Evolutionary conservation across 1,140 invertebrate species (phyloP), one percentile per base, ranked within the genome.

Genomic region (Neuroterus valhalla): DNA sequence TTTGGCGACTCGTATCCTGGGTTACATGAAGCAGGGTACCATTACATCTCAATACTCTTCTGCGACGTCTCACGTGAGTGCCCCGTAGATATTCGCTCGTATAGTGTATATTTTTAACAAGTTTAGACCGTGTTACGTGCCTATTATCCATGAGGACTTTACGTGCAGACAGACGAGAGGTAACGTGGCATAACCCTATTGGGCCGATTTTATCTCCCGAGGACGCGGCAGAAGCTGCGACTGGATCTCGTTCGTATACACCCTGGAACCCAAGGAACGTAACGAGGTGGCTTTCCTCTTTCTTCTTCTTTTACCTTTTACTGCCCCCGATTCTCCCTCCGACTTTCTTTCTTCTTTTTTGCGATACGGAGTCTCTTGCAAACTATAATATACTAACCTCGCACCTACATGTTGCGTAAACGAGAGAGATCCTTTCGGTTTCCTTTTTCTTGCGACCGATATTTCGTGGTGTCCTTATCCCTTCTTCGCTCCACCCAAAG

Each of bases 261-360:
- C 55, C 26, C 2, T 62, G 55, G 31, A 62, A 62, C 21, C 55
- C 12, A n/a, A 26, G 52, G 23, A 62, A 26, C 52, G 21, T 62
- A 62, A 62, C 55, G 55, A 62, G 55, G 55, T 62, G 55, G 55
- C 23, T 55, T 79, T 73, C 66, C 26, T 68, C 43, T 50, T 52
- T 74, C 70, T 75, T 67, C 45, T 67, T 48, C 55, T 43, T 67
- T 26, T 48, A 2, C 15, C 12, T 21, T 38, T 71, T 70, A 55
- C 62, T 72, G 17, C 70, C 62, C 66, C 31, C 10, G 31, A 38
- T 10, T 8, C 31, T 38, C 10, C 31, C 31, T 38, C 31, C 10
- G 4, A 8, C 31, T 38, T 10, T 15, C 19, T 71, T 78, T 52
- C 46, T 74, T 78, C 71, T 75, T 76, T 72, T 31, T 69, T 21